Evolutionary conservation across 2,888 invertebrate genomes (phyloP).

Genomic region (Plagiodera versicolora): DNA sequence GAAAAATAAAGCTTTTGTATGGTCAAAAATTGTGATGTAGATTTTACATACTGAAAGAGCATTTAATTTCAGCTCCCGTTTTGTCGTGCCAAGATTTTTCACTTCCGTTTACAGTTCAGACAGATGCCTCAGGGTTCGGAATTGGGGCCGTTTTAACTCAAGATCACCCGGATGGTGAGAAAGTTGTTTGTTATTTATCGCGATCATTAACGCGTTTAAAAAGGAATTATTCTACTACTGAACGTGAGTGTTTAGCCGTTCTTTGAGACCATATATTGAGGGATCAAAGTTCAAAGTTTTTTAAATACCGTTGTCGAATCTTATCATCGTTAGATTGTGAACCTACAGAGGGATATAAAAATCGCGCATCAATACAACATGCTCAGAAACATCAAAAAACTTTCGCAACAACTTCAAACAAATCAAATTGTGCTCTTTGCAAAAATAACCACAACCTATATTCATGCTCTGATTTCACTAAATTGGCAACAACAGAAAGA

Average conservation of each 20-base stretch:
- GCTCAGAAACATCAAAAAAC: background rate
- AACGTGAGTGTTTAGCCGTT: background rate
- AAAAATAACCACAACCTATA: slow-evolving; percentile 6
- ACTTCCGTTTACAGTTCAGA: no score
- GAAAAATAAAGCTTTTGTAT: background rate
- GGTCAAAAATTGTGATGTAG: no score
- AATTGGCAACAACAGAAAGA: background rate
- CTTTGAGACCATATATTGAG: background rate
- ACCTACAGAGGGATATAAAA: no score
- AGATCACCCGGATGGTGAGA: no score
- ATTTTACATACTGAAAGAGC: background rate
- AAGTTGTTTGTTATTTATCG: background rate
- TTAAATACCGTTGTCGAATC: background rate
- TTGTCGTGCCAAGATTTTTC: no score
- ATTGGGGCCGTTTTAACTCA: no score
- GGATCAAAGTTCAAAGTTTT: background rate
- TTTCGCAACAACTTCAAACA: slow-evolving; percentile 7
- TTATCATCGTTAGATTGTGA: background rate
- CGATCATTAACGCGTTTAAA: no score
- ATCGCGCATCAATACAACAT: background rate
- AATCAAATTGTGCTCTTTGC: background rate
- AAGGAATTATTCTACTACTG: no score
- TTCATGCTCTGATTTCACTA: background rate
- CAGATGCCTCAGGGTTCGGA: no score
- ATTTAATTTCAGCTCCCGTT: no score